Evolutionary conservation across 2,797 vertebrate species (phyloP).

Genomic region (Bovichtus diacanthus): DNA sequence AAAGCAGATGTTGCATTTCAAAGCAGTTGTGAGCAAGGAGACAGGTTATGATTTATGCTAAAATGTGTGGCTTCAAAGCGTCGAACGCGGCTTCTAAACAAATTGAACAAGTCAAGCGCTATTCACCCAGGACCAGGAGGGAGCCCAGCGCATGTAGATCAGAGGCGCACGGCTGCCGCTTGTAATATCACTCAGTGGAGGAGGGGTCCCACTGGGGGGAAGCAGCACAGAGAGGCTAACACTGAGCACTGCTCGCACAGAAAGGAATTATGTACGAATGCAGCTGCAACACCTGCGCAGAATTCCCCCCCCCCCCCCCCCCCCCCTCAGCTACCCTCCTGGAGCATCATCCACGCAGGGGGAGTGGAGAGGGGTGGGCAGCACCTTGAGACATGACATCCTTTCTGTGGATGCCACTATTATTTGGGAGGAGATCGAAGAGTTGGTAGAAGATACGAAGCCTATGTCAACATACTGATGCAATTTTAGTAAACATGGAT

Average conservation of each 20-base stretch:
- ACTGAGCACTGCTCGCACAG: constrained; percentile 69
- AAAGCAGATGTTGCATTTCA: constrained; percentile 91
- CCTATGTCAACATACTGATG: constrained; percentile 86
- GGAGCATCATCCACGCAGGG: constrained; percentile 69
- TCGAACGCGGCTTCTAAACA: constrained; percentile 88
- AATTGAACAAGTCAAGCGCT: constrained; percentile 94
- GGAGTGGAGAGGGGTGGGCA: constrained; percentile 77
- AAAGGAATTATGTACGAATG: constrained; percentile 82
- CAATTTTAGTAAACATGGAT: constrained; percentile 84
- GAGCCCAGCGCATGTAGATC: constrained; percentile 86
- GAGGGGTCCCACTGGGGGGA: constrained; percentile 82
- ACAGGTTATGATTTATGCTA: constrained; percentile 93
- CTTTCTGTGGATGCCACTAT: constrained; percentile 82
- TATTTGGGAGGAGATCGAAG: constrained; percentile 84
- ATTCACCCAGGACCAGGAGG: constrained; percentile 88
- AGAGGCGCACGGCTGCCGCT: constrained; percentile 87
- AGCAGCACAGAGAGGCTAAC: constrained; percentile 80
- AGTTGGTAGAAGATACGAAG: constrained; percentile 75
- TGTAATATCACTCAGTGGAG: constrained; percentile 90
- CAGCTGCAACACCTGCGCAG: constrained; percentile 86
- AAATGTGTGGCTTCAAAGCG: constrained; percentile 92
- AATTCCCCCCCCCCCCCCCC: constrained; percentile 43
- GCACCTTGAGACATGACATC: constrained; percentile 87
- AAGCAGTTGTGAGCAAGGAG: constrained; percentile 87
- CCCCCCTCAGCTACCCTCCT: constrained; percentile 55